A percentile compares a stretch with the other conserved stretches of the same genome.
Evolutionary conservation across 2,797 vertebrate genomes (phyloP).

Genomic region (Anolis apletophallus): DNA sequence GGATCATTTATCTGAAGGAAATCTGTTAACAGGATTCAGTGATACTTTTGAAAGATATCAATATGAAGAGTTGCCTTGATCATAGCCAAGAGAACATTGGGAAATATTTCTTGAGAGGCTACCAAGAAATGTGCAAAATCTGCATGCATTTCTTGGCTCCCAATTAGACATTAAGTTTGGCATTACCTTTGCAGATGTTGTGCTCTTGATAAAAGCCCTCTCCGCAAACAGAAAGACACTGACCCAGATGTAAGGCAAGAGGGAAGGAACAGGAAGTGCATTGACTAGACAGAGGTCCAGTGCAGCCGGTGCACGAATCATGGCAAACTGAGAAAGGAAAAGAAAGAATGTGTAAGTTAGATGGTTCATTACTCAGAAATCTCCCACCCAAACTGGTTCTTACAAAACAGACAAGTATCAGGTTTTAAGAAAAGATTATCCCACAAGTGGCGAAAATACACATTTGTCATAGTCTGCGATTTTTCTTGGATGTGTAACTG

Average conservation of each 20-base stretch:
- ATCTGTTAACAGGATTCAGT: neutral
- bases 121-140: neutral
- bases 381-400: too few relatives aligned
- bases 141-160: neutral
- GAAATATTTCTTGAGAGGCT: neutral
- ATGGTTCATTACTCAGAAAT: neutral
- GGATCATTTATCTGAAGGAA: neutral
- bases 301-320: constrained; percentile 83
- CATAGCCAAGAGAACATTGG: neutral
- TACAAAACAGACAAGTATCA: too few relatives aligned
- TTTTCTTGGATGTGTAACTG: too few relatives aligned
- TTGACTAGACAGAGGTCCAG: constrained; percentile 84
- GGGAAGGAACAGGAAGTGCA: constrained; percentile 82
- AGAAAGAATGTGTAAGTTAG: constrained; percentile 23
- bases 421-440: too few relatives aligned
- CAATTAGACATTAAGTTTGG: neutral
- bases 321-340: constrained; percentile 86
- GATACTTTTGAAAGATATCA: neutral
- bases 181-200: constrained; percentile 86
- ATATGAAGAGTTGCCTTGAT: neutral
- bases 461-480: too few relatives aligned
- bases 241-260: constrained; percentile 79
- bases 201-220: constrained; percentile 85
- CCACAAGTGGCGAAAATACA: too few relatives aligned
- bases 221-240: constrained; percentile 88